These are phyloP conservation scores for Porites rus DNA, from an alignment of 92 coral and sea anemone genomes.

Conservation along the genomic window DNA sequence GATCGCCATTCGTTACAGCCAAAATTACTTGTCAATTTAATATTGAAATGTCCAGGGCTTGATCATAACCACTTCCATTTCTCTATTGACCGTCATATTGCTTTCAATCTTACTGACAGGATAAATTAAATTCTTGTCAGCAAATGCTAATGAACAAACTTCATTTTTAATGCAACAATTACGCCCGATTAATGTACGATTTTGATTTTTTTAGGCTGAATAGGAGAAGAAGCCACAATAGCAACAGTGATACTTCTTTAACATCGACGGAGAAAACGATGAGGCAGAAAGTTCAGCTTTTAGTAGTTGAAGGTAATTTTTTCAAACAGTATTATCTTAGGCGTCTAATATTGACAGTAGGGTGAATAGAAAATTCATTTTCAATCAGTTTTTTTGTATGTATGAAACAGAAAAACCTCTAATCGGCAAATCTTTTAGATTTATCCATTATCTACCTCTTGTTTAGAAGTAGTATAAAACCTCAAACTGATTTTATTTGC, in stretches of 20 bases:
- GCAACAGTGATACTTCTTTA: background rate
- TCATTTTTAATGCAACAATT: slow-evolving; percentile 2
- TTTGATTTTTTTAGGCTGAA: background rate
- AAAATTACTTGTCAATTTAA: slow-evolving; percentile 1
- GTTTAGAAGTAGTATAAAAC: no score
- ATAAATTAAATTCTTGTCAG: slow-evolving; percentile 14
- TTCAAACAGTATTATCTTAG: no score
- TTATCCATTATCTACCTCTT: no score
- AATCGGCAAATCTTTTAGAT: no score
- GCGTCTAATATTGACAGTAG: background rate
- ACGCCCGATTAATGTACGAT: background rate
- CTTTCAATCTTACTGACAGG: slow-evolving; percentile 6
- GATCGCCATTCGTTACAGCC: background rate
- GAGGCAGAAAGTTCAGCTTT: background rate
- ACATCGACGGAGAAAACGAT: background rate
- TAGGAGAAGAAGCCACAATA: background rate
- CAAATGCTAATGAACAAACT: slow-evolving; percentile 19
- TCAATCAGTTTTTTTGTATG: no score
- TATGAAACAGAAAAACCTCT: no score
- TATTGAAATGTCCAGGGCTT: background rate
- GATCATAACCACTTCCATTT: background rate
- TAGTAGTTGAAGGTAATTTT: background rate
- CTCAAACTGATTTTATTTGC: no score
- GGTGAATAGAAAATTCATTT: background rate
- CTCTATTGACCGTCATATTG: background rate